These are phyloP conservation scores for Mus spretus DNA, from an alignment of 2,797 vertebrate species.

Conservation along the genomic window DNA sequence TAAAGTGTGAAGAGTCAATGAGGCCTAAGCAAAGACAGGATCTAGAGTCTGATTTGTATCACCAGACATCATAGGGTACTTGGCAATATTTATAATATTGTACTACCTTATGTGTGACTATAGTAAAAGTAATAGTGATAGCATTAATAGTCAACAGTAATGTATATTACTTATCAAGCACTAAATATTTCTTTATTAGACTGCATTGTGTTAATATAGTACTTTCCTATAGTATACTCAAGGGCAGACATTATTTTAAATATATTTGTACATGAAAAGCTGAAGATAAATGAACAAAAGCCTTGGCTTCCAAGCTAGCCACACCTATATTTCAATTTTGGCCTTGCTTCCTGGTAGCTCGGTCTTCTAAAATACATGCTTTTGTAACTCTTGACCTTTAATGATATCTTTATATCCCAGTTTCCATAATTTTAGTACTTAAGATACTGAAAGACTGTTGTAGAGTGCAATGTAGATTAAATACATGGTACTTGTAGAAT, in stretches of 20 bases:
- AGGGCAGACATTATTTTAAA: neutral
- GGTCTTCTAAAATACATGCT: neutral
- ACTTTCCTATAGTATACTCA: neutral
- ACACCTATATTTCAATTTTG: neutral
- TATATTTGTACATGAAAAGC: neutral
- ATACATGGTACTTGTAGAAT: neutral
- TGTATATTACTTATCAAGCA: neutral
- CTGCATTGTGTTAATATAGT: neutral
- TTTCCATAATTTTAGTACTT: neutral
- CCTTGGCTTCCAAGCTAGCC: neutral
- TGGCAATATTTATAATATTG: neutral
- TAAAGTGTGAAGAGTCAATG: neutral
- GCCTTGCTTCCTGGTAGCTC: neutral
- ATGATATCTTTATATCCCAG: neutral
- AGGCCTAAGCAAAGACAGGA: neutral
- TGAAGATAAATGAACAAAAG: neutral
- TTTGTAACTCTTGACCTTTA: neutral
- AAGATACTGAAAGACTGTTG: neutral
- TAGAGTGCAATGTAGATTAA: neutral
- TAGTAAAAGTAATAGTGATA: neutral
- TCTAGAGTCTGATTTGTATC: constrained; percentile 36
- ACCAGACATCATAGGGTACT: neutral
- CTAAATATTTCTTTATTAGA: constrained; percentile 25
- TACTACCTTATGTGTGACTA: neutral
- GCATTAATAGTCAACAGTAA: neutral